phyloP scores from a whole-genome alignment of 2,888 invertebrate genomes.

The Pyralis farinalis region DNA sequence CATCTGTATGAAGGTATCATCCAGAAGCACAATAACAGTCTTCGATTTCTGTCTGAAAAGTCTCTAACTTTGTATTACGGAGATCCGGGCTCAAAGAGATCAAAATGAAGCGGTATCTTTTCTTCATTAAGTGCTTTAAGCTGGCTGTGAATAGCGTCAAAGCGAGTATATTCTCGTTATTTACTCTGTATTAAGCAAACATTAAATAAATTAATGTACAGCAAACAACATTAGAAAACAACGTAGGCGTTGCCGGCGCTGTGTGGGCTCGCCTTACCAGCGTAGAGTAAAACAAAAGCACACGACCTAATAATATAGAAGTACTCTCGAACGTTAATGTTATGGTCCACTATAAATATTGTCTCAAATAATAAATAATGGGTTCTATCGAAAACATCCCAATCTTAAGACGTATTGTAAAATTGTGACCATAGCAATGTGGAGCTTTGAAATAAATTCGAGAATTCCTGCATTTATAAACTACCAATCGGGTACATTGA shows the following conservation, averaged over 20 bases:
- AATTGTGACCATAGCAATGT: too few relatives aligned
- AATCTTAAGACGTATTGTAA: neutral
- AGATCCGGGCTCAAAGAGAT: too few relatives aligned
- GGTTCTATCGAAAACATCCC: neutral
- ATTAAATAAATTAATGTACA: constrained; percentile 39
- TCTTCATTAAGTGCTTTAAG: neutral
- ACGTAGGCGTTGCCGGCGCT: constrained; percentile 27
- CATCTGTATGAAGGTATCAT: too few relatives aligned
- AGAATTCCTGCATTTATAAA: too few relatives aligned
- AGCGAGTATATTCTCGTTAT: constrained; percentile 7
- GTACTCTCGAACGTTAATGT: neutral
- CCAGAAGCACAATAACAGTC: too few relatives aligned
- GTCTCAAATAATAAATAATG: constrained; percentile 2
- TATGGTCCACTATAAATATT: neutral
- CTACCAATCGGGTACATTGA: too few relatives aligned
- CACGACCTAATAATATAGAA: constrained; percentile 2
- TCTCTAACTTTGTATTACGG: too few relatives aligned
- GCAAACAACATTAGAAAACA: constrained; percentile 32
- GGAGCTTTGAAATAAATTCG: too few relatives aligned
- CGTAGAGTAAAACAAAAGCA: constrained; percentile 1
- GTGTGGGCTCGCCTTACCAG: constrained; percentile 20
- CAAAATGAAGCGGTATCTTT: too few relatives aligned
- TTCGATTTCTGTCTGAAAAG: too few relatives aligned
- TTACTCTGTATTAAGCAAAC: constrained; percentile 16
- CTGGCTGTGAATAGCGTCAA: neutral